Percentiles rank a stretch among this genome's conserved stretches.
Conservation (phyloP, 2,888 invertebrate genomes). For the Cheilosia scutellata region DNA sequence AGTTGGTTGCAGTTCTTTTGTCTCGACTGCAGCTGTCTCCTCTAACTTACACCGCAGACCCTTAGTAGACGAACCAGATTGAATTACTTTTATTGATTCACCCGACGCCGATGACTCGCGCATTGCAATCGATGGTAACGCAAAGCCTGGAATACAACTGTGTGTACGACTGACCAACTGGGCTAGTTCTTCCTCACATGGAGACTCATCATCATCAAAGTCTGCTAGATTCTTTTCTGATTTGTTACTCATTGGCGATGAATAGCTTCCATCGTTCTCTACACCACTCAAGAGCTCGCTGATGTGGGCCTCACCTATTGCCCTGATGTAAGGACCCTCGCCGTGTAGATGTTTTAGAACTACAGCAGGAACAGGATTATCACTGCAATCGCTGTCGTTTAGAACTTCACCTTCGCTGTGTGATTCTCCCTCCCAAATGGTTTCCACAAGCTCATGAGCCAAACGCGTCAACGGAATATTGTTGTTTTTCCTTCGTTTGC, state of each 20-base stretch:
- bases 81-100: conserved; percentile 61
- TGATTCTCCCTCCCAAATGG: conserved; percentile 86
- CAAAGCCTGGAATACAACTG: conserved; percentile 79
- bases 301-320: conserved; percentile 84
- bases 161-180: conserved; percentile 89
- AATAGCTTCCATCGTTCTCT: conserved; percentile 94
- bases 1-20: conserved; percentile 78
- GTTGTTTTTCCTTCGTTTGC: conserved; percentile 82
- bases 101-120: conserved; percentile 65
- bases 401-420: conserved; percentile 84
- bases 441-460: conserved; percentile 86
- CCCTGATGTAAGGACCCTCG: conserved; percentile 85
- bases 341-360: conserved; percentile 84
- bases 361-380: conserved; percentile 82
- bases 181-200: conserved; percentile 93
- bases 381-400: conserved; percentile 83
- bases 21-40: conserved; percentile 56
- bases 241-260: conserved; percentile 96
- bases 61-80: conserved; percentile 42
- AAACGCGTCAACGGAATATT: conserved; percentile 81
- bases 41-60: conserved; percentile 55
- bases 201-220: conserved; percentile 95
- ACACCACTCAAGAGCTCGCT: conserved; percentile 85
- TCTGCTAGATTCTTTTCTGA: conserved; percentile 98
- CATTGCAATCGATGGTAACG: conserved; percentile 62